phyloP scores from a whole-genome alignment of 1,140 invertebrate genomes.

The Bombus ignitus region DNA sequence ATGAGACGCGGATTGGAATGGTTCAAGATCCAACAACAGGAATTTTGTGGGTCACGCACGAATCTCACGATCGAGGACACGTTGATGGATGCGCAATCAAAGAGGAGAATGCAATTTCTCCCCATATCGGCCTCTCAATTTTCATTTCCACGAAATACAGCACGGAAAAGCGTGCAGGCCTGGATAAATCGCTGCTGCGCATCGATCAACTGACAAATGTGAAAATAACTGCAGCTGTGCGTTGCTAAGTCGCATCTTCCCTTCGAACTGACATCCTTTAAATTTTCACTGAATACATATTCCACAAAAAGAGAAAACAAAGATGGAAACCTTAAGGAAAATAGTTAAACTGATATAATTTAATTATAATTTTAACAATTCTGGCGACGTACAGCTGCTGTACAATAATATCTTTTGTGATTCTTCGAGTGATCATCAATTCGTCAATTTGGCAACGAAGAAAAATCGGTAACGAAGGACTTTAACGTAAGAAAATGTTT shows the following conservation, averaged over 20 bases:
- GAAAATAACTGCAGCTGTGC: conserved; percentile 19
- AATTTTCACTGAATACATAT: too few relatives aligned
- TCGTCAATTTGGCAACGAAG: conserved; percentile 7
- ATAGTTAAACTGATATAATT: background rate
- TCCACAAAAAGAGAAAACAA: too few relatives aligned
- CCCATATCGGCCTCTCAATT: background rate
- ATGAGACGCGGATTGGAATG: background rate
- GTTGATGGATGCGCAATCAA: conserved; percentile 50
- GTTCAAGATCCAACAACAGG: background rate
- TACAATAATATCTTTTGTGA: conserved; percentile 34
- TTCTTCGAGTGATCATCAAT: background rate
- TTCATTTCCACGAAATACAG: conserved; percentile 1
- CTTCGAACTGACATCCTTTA: background rate
- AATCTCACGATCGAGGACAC: conserved; percentile 47
- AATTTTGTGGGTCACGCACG: conserved; percentile 46
- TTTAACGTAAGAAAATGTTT: background rate
- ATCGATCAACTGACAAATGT: conserved; percentile 12
- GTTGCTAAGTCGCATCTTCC: background rate
- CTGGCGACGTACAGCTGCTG: conserved; percentile 12
- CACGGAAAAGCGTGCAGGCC: background rate
- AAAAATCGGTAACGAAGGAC: background rate
- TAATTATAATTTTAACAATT: background rate
- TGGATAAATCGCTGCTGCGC: background rate
- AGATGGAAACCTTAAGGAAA: background rate
- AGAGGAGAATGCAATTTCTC: background rate